phyloP scores from a whole-genome alignment of 2,888 invertebrate species.

The Eremobia ochroleuca region DNA sequence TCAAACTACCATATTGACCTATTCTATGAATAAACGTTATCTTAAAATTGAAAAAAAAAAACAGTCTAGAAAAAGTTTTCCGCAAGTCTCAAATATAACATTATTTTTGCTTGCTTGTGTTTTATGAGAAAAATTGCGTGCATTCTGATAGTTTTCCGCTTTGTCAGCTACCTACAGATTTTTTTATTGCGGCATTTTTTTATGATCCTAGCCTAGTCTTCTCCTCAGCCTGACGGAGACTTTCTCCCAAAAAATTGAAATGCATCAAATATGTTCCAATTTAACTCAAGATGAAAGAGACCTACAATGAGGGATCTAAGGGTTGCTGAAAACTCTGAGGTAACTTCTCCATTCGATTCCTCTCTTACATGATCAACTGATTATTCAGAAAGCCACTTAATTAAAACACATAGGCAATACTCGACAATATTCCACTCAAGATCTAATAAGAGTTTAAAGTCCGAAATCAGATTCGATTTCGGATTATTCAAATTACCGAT shows the following conservation, averaged over 20 bases:
- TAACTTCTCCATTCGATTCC: too few species aligned
- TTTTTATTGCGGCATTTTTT: neutral
- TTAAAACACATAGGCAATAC: neutral
- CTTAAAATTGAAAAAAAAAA: neutral
- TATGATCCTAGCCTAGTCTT: neutral
- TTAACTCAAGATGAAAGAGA: neutral
- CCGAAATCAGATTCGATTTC: slow-evolving; percentile 15
- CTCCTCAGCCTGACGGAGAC: neutral
- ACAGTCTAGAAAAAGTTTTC: neutral
- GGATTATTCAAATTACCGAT: slow-evolving; percentile 32
- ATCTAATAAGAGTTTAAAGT: slow-evolving; percentile 1
- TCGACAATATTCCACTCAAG: neutral
- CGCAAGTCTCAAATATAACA: neutral
- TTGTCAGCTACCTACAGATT: slow-evolving; percentile 1
- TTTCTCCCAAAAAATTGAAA: neutral
- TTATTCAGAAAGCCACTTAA: neutral
- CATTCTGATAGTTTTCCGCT: neutral
- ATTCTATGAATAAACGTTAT: neutral
- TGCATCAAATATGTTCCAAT: neutral
- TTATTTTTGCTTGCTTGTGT: neutral
- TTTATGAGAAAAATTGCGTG: neutral
- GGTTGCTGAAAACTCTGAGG: too few species aligned
- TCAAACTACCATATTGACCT: neutral
- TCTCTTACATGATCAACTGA: neutral
- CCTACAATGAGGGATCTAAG: too few species aligned